Evolutionary conservation across 2,888 invertebrate genomes (phyloP), one percentile per base, ranked within the genome.

Genomic region (Drosophila differens): DNA sequence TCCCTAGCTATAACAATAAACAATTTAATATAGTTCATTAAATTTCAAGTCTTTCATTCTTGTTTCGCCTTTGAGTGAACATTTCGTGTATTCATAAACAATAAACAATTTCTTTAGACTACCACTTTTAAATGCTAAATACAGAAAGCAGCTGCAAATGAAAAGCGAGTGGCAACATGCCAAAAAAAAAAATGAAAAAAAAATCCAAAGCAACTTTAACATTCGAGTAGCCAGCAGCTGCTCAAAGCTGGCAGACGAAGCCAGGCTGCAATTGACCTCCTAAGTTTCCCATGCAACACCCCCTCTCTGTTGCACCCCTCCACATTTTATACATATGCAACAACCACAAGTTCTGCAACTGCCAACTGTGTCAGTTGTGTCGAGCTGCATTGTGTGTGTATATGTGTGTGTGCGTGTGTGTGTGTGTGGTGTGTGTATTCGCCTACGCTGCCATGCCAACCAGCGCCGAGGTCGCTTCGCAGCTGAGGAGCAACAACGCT

Each of bases 371-470:
- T 85, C 84, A 81, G 85, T 79, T 87, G 76, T 72, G 74, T 59
- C 49, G 52, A 51, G 32, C 35, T 49, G 22, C 25, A 37, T 61
- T 60, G 58, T 47, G 33, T 37, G 57, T 28, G 35, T 37, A 58
- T n/a, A 57, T 52, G 55, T 58, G 64, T 53, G 49, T 53, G 49
- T 60, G 60, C 47, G 33, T 37, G 72, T 51, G 52, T 57, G 47
- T 53, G 41, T 57, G 54, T 57, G 62, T 39, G 58, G 65, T 53
- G 52, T 61, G 59, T 58, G 60, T 39, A 55, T 76, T 82, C 83
- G 70, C 83, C 83, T 85, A 85, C 83, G 73, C 86, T 74, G 78
- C 76, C 85, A 91, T 91, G 79, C 89, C 85, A 88, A 91, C 89
- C 88, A 90, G 90, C 74, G 52, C 63, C 89, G 90, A 87, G 87